phyloP scores from a whole-genome alignment of 2,113 vertebrate genomes.

The Podarcis muralis region DNA sequence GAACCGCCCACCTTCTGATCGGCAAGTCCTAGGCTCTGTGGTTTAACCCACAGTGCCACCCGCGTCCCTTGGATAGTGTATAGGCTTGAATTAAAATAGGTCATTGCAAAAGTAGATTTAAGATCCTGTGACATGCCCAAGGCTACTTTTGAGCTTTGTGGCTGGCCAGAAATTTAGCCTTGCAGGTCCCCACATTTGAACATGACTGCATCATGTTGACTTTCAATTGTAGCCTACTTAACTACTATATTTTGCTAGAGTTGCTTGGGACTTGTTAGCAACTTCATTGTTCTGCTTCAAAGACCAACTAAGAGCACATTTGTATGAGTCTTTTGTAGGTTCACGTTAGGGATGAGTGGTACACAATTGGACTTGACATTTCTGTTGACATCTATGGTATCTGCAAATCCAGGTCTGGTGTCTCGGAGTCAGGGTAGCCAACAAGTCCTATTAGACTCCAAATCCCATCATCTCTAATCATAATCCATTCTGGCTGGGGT shows the following conservation, averaged over 20 bases:
- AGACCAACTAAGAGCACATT: not conserved
- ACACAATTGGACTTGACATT: not conserved
- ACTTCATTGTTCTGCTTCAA: not conserved
- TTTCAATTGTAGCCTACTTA: not conserved
- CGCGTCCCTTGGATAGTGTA: not conserved
- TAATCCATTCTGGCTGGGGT: no score
- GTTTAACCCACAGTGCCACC: no score
- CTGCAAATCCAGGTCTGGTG: not conserved
- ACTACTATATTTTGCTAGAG: not conserved
- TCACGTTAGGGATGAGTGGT: not conserved
- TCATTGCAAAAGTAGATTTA: not conserved
- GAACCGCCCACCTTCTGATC: no score
- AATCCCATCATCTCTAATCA: no score
- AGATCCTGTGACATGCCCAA: not conserved
- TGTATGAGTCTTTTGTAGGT: not conserved
- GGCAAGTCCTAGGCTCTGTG: no score
- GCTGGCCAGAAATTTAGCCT: not conserved
- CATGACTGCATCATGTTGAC: not conserved
- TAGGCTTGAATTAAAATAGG: not conserved
- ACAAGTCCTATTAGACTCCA: no score
- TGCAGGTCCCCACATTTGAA: not conserved
- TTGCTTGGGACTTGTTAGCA: not conserved
- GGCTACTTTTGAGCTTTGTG: not conserved
- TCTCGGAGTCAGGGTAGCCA: not conserved
- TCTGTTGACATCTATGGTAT: not conserved